Percentiles rank a stretch among this genome's conserved stretches.
phyloP scores from a whole-genome alignment of 53 echinoderm and acorn worm genomes.

The Zoroaster sp. region DNA sequence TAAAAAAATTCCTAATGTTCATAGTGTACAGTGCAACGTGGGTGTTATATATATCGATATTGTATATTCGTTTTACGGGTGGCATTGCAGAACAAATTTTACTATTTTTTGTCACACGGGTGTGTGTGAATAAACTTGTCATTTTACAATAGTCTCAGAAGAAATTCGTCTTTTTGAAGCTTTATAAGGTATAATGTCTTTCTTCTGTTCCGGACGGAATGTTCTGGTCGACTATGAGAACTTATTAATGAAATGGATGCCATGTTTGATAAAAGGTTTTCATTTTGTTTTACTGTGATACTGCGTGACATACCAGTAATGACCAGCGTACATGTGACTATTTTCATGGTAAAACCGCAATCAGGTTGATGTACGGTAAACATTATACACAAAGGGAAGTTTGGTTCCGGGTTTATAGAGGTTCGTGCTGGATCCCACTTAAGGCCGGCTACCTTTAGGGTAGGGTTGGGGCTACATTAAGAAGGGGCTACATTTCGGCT shows the following conservation, averaged over 20 bases:
- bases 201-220: conserved; percentile 18
- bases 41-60: neutral
- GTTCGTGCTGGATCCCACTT: too few species aligned
- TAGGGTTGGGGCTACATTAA: too few species aligned
- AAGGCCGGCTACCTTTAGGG: too few species aligned
- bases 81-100: conserved; percentile 48
- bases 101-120: conserved; percentile 11
- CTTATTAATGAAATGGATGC: neutral
- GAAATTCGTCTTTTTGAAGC: conserved; percentile 15
- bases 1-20: conserved; percentile 7
- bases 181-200: conserved; percentile 48
- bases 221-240: neutral
- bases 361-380: neutral
- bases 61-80: conserved; percentile 52
- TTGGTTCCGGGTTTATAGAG: neutral
- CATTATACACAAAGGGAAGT: neutral
- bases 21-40: conserved; percentile 42
- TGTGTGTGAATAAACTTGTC: conserved; percentile 1
- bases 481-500: too few species aligned
- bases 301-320: neutral
- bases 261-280: neutral
- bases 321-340: too few species aligned
- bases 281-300: neutral
- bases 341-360: too few species aligned
- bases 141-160: conserved; percentile 29